A percentile compares a stretch with the other conserved stretches of the same genome.
Evolutionary conservation across 2,797 vertebrate species (phyloP).

Genomic region (Crax fasciolata): DNA sequence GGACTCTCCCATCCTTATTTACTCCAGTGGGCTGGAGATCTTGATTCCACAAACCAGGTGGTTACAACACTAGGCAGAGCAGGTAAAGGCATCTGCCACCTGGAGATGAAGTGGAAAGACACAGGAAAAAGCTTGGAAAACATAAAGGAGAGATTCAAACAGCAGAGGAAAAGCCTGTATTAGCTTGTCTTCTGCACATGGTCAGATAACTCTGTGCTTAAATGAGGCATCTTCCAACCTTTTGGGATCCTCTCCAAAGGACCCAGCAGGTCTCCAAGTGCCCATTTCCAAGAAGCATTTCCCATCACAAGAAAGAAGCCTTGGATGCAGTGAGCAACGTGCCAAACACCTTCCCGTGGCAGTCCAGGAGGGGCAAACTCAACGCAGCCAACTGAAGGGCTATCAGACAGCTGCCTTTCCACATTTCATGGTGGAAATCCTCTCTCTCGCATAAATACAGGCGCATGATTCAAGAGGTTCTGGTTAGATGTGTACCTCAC

Average conservation of each 20-base stretch:
- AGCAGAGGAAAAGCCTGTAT: background rate
- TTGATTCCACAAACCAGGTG: background rate
- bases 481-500: background rate
- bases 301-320: background rate
- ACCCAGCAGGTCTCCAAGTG: background rate
- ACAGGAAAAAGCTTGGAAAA: background rate
- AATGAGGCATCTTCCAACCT: background rate
- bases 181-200: background rate
- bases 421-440: background rate
- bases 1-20: background rate
- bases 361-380: background rate
- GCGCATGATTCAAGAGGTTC: background rate
- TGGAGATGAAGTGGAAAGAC: background rate
- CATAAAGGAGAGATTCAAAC: background rate
- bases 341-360: background rate
- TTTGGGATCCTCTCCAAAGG: background rate
- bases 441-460: background rate
- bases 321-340: background rate
- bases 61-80: background rate
- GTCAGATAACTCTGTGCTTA: background rate
- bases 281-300: background rate
- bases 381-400: fast-evolving
- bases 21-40: background rate
- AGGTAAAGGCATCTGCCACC: background rate
- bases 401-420: background rate